Base-by-base conservation (phyloP, 2,797 vertebrate species). In the Adrianichthys oophorus region DNA sequence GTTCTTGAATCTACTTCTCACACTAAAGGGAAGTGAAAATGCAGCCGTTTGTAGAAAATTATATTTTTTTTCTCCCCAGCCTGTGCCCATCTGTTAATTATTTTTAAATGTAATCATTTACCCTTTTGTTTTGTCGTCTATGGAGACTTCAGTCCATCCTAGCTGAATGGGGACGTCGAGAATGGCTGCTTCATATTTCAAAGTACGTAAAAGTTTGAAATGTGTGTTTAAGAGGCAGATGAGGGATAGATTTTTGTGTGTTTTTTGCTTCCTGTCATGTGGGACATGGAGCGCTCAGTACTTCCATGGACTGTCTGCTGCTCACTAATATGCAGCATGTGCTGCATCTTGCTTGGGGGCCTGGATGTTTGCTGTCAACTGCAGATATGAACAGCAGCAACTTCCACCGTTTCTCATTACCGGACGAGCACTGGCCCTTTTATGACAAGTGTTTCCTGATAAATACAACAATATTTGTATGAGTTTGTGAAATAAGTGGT, bases 61-160 rank as follows among this genome's bases (percentile, higher is more conserved):
- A 91, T 95, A 94, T 93, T 93, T 92, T 90, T 90, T 90, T 90
- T 52, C 71, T 73, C 67, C 81, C 91, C 92, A 94, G 93, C 92
- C 91, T 91, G 92, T 54, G 89, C 92, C 94, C 95, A 95, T 97
- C 94, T 97, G 95, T 96, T 97, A 95, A 95, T 96, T 94, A 94
- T 95, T 95, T 89, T 94, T 93, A 95, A 95, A 95, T 94, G 93
- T 93, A 95, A 93, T 95, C 90, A 93, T 93, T 96, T 95, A 94
- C 91, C 92, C 92, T 92, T 96, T 95, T 94, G 90, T 92, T 93
- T 91, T 75, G 84, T 87, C 94, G 90, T 94, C 91, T 87, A 88
- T 88, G 71, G 90, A 93, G 85, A 92, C 91, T 94, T 90, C 45
- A 80, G 86, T 92, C 82, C 82, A 92, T 86, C 74, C 72, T 71